Evolutionary conservation across 1,140 invertebrate genomes (phyloP).

Genomic region (Metopolophium dirhodum): DNA sequence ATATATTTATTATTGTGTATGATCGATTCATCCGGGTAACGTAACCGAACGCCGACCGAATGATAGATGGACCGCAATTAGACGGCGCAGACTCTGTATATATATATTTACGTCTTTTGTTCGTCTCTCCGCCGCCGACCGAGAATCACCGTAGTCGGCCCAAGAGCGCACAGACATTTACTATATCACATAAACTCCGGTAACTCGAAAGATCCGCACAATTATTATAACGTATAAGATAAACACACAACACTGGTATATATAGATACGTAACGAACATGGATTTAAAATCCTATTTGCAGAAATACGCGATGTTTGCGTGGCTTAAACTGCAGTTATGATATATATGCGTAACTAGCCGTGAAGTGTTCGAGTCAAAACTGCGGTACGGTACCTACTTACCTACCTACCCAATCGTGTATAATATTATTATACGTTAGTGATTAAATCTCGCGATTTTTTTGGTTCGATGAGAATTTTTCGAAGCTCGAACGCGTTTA

Average conservation of each 20-base stretch:
- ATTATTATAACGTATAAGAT: neutral
- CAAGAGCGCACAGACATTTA: neutral
- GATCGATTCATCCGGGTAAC: slow-evolving; percentile 56
- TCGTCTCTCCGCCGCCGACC: neutral
- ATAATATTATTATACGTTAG: too few species aligned
- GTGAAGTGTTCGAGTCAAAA: too few species aligned
- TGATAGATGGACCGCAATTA: slow-evolving; percentile 56
- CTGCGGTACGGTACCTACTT: too few species aligned
- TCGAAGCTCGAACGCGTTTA: neutral
- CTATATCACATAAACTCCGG: neutral
- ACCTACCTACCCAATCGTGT: too few species aligned
- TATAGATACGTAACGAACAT: neutral
- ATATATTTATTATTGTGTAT: slow-evolving; percentile 54
- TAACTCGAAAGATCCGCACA: neutral
- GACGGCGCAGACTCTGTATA: slow-evolving; percentile 28
- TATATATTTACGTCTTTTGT: slow-evolving; percentile 22
- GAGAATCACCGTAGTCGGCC: neutral
- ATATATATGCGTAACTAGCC: too few species aligned
- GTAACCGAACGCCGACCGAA: slow-evolving; percentile 51
- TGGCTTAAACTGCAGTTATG: too few species aligned
- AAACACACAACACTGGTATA: neutral
- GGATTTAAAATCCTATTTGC: neutral
- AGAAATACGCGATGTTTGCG: too few species aligned
- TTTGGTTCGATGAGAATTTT: neutral
- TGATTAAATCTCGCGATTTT: neutral